Base-by-base conservation (phyloP, 2,113 vertebrate species). In the Ceuthmochares aereus region DNA sequence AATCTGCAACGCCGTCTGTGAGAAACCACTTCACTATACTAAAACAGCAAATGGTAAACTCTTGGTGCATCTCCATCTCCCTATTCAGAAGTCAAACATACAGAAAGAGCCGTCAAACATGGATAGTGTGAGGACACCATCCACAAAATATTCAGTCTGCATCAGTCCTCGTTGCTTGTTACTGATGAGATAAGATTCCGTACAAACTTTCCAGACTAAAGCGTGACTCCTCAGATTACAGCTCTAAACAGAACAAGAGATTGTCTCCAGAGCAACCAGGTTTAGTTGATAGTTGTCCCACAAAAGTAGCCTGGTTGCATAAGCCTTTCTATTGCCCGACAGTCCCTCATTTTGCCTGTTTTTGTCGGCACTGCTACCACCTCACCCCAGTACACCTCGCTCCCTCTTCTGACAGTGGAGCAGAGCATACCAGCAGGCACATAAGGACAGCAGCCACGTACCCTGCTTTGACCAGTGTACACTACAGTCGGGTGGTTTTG, bases 371-470 rank as follows among this genome's bases (percentile, higher is more conserved):
- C 6, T 2, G 3, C 27, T 27, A 10, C 32, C 2, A 1, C 45
- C n/a, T 49, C 36, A 26, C 23, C 45, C 32, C 0, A 0, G n/a
- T 2, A 30, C 63, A 77, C 22, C 63, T 69, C 0, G 0, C 3
- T 52, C 34, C 13, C 30, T 45, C 22, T 36, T 45, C 58, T 15
- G 69, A 43, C 25, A 63, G 42, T 5, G 3, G 60, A 37, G 58
- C 68, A 22, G 15, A 15, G 40, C 4, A 5, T 1, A 20, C 36
- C 27, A 26, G 47, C 45, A 42, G 30, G 42, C 12, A 12, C 1
- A 1, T 3, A 15, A 30, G 37, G 26, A 30, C 34, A 34, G 20
- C 40, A 47, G 49, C 29, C 1, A 1, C 3, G 4, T 14, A 14
- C 23, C 76, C 26, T n/a, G 21, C 36, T 60, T 34, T 49, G 43